Percentiles rank a stretch among this genome's conserved stretches.
phyloP scores from a whole-genome alignment of 1,140 invertebrate species.

The Drosophila sulfurigaster region DNA sequence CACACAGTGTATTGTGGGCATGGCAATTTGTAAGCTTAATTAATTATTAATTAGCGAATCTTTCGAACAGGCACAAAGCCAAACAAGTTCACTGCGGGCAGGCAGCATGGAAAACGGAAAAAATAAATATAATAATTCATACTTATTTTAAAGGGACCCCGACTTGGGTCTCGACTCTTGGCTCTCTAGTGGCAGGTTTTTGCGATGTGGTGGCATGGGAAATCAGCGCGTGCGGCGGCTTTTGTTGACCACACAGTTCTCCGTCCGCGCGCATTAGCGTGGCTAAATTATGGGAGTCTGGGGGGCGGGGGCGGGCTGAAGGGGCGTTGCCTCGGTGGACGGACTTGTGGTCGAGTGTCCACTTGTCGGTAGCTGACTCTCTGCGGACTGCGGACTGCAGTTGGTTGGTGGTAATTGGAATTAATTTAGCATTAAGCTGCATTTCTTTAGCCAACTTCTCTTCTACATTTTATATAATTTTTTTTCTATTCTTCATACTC shows the following conservation, averaged over 20 bases:
- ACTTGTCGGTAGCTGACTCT: slow-evolving; percentile 30
- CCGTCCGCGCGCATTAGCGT: slow-evolving; percentile 72
- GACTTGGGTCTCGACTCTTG: slow-evolving; percentile 18
- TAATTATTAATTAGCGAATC: slow-evolving; percentile 80
- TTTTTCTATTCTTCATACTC: slow-evolving; percentile 75
- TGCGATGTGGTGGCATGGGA: background rate
- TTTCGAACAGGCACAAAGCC: slow-evolving; percentile 62
- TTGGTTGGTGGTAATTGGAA: slow-evolving; percentile 69
- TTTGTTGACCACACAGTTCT: slow-evolving; percentile 66
- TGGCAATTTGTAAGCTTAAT: slow-evolving; percentile 72
- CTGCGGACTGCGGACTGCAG: slow-evolving; percentile 19
- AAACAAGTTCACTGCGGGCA: slow-evolving; percentile 52
- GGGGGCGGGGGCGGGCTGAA: background rate
- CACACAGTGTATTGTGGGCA: slow-evolving; percentile 16
- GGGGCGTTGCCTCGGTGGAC: slow-evolving; percentile 13
- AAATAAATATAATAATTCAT: slow-evolving; percentile 68
- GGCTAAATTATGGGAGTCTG: slow-evolving; percentile 54
- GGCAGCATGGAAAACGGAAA: slow-evolving; percentile 4
- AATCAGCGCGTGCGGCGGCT: slow-evolving; percentile 66
- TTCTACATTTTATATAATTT: slow-evolving; percentile 79
- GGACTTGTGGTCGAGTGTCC: slow-evolving; percentile 47
- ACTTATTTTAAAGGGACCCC: slow-evolving; percentile 56
- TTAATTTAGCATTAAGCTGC: slow-evolving; percentile 83
- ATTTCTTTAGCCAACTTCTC: slow-evolving; percentile 75
- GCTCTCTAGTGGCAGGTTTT: background rate